A percentile compares a stretch with the other conserved stretches of the same genome.
These are phyloP conservation scores for Drosophila busckii DNA, from an alignment of 1,140 invertebrate genomes.

Conservation along the genomic window DNA sequence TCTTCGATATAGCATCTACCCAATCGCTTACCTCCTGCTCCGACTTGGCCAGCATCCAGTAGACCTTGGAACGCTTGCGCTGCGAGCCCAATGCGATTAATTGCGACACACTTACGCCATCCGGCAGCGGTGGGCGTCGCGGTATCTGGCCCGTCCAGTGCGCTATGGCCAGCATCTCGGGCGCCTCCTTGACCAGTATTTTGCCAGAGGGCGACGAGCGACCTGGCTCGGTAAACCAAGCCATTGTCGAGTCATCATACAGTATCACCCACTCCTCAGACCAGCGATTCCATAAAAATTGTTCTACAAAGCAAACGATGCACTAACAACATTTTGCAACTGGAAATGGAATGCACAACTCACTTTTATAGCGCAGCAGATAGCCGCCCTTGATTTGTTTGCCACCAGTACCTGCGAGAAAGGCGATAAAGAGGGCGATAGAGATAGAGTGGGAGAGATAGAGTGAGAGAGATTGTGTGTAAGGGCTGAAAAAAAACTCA, in stretches of 20 bases:
- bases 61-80: conserved; percentile 80
- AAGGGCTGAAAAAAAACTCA: conserved; percentile 15
- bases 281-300: conserved; percentile 88
- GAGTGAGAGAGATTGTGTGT: neutral
- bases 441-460: neutral
- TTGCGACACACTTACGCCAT: conserved; percentile 83
- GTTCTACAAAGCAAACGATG: conserved; percentile 80
- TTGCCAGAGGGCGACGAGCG: conserved; percentile 74
- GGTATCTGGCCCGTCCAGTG: conserved; percentile 87
- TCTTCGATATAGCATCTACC: conserved; percentile 86
- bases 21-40: conserved; percentile 85
- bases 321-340: neutral
- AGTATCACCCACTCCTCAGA: conserved; percentile 88
- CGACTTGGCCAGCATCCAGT: conserved; percentile 83
- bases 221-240: conserved; percentile 84
- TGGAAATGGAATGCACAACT: conserved; percentile 67
- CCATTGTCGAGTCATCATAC: conserved; percentile 88
- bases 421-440: neutral
- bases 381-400: conserved; percentile 84
- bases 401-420: conserved; percentile 81
- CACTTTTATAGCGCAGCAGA: conserved; percentile 83
- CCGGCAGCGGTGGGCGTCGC: conserved; percentile 84
- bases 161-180: conserved; percentile 88
- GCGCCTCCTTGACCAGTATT: conserved; percentile 85
- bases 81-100: conserved; percentile 86